Conservation (phyloP, 2,797 vertebrate species). For the Pogoniulus pusillus region DNA sequence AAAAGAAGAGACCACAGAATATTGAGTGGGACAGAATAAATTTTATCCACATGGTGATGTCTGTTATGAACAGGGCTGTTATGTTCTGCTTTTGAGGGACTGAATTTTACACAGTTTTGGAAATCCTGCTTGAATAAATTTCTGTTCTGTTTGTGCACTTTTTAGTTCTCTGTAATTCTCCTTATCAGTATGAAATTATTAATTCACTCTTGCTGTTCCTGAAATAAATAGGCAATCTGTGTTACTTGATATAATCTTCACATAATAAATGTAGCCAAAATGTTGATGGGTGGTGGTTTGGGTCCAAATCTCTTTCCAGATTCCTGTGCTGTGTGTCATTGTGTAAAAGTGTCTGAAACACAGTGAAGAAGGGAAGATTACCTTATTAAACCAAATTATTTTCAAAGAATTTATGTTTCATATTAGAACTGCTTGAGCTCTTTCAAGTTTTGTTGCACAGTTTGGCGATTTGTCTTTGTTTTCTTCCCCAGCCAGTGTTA, state of each 20-base stretch:
- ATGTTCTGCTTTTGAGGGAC: background rate
- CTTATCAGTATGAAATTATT: background rate
- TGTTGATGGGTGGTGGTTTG: background rate
- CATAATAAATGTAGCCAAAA: background rate
- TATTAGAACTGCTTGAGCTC: background rate
- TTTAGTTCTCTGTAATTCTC: background rate
- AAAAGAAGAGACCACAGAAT: background rate
- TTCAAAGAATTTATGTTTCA: background rate
- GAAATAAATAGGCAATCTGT: background rate
- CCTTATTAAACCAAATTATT: background rate
- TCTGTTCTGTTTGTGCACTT: background rate
- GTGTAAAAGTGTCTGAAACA: background rate
- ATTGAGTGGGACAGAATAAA: background rate
- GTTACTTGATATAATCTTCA: background rate
- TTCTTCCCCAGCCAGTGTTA: fast-evolving
- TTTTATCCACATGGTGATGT: background rate
- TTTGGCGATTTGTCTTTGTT: background rate
- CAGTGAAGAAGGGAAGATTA: background rate
- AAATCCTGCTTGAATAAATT: background rate
- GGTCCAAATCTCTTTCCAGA: background rate
- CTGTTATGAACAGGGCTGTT: background rate
- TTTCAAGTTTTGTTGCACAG: background rate
- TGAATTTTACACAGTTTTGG: background rate
- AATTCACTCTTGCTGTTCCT: background rate
- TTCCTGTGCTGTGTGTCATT: background rate